Evolutionary conservation across 2,888 invertebrate species (phyloP).

Genomic region (Hyalella azteca): DNA sequence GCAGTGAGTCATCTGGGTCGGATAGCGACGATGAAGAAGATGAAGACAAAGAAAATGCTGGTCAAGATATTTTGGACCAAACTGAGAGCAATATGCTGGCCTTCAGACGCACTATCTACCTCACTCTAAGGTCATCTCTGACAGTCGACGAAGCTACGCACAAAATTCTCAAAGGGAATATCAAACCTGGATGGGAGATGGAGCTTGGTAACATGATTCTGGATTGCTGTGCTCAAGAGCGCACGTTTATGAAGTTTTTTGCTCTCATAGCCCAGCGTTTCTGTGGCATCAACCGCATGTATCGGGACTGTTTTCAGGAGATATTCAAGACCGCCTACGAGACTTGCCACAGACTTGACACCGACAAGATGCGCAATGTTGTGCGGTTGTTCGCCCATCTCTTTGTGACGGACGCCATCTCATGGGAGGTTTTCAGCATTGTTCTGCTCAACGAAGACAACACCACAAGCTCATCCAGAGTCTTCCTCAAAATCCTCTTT

Average conservation of each 20-base stretch:
- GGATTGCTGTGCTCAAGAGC: constrained; percentile 98
- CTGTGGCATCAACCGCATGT: constrained; percentile 90
- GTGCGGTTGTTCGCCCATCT: constrained; percentile 97
- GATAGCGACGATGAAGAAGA: constrained; percentile 65
- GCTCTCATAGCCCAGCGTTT: constrained; percentile 87
- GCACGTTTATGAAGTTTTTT: constrained; percentile 98
- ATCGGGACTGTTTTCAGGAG: constrained; percentile 89
- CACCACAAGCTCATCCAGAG: constrained; percentile 94
- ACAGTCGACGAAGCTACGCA: constrained; percentile 99
- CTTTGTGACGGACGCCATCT: constrained; percentile 93
- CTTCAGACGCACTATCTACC: constrained; percentile 90
- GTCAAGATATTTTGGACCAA: constrained; percentile 78
- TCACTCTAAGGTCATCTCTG: constrained; percentile 97
- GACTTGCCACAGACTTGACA: constrained; percentile 77
- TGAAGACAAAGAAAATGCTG: constrained; percentile 37
- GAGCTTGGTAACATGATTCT: constrained; percentile 98
- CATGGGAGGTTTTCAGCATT: constrained; percentile 90
- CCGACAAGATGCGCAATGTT: constrained; percentile 92
- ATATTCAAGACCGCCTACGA: constrained; percentile 95
- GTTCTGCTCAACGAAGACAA: constrained; percentile 95
- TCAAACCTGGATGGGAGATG: constrained; percentile 94
- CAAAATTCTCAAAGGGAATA: constrained; percentile 94
- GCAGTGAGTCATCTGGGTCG: constrained; percentile 64
- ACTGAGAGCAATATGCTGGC: constrained; percentile 96
- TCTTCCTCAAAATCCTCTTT: constrained; percentile 97